Percentiles rank a stretch among this genome's conserved stretches.
Evolutionary conservation across 2,888 invertebrate genomes (phyloP).

Genomic region (Tachystola acroxantha): DNA sequence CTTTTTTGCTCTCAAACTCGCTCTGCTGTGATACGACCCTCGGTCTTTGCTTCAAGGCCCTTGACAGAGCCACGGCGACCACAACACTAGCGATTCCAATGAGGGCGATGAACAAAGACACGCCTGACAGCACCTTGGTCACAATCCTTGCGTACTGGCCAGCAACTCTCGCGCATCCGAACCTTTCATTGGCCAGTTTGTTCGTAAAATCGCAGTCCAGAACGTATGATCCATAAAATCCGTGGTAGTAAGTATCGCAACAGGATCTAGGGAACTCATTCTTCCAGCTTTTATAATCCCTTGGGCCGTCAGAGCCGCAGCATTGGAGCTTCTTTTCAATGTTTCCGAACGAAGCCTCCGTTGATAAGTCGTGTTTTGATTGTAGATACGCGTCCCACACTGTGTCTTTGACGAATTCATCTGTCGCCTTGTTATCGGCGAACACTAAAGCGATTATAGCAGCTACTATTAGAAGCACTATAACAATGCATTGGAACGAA

Average conservation of each 20-base stretch:
- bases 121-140: slow-evolving; percentile 47
- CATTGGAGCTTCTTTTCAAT: slow-evolving; percentile 61
- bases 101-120: slow-evolving; percentile 44
- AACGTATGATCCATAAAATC: slow-evolving; percentile 47
- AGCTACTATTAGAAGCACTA: slow-evolving; percentile 37
- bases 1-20: slow-evolving; percentile 63
- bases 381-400: slow-evolving; percentile 62
- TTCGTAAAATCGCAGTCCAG: slow-evolving; percentile 62
- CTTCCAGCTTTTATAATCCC: slow-evolving; percentile 63
- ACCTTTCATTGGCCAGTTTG: slow-evolving; percentile 61
- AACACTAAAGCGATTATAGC: slow-evolving; percentile 50
- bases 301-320: slow-evolving; percentile 59
- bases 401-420: slow-evolving; percentile 57
- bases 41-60: slow-evolving; percentile 36
- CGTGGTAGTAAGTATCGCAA: slow-evolving; percentile 61
- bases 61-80: slow-evolving; percentile 39
- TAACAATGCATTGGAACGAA: slow-evolving; percentile 35
- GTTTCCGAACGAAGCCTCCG: slow-evolving; percentile 39
- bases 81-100: slow-evolving; percentile 43
- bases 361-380: slow-evolving; percentile 39
- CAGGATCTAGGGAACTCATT: slow-evolving; percentile 58
- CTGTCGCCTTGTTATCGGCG: slow-evolving; percentile 49
- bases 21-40: slow-evolving; percentile 33
- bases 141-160: slow-evolving; percentile 52
- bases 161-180: slow-evolving; percentile 58